phyloP scores from a whole-genome alignment of 2,797 vertebrate genomes.

The Oreonectes daqikongensis region DNA sequence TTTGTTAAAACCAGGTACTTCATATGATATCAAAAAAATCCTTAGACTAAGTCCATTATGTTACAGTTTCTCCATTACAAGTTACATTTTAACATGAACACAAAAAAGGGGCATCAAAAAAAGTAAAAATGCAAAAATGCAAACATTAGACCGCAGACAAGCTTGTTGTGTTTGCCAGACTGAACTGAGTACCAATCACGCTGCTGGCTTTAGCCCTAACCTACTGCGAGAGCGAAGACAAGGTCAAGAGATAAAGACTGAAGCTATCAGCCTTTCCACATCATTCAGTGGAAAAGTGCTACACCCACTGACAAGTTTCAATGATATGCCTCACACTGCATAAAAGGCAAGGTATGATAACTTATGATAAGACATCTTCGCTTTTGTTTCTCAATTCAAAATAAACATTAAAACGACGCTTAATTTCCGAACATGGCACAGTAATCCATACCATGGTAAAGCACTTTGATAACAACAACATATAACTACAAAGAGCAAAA shows the following conservation, averaged over 20 bases:
- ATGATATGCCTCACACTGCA: not conserved
- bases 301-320: constrained; percentile 32
- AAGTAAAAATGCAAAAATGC: not conserved
- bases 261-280: constrained; percentile 47
- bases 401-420: not conserved
- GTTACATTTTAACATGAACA: not conserved
- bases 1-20: not conserved
- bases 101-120: not conserved
- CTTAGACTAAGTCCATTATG: too few species aligned
- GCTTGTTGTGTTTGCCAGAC: not conserved
- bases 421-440: not conserved
- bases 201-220: constrained; percentile 25
- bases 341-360: constrained; percentile 19
- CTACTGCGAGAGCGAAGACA: constrained; percentile 39
- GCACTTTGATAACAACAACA: not conserved
- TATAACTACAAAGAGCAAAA: not conserved
- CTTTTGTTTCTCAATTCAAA: constrained; percentile 12
- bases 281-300: constrained; percentile 40
- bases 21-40: not conserved
- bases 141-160: not conserved
- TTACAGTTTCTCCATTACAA: too few species aligned
- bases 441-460: not conserved
- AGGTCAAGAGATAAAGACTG: constrained; percentile 58
- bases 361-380: constrained; percentile 4
- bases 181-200: constrained; percentile 6